These are phyloP conservation scores for Maccullochella peelii DNA, from an alignment of 2,113 vertebrate genomes.

Conservation along the genomic window DNA sequence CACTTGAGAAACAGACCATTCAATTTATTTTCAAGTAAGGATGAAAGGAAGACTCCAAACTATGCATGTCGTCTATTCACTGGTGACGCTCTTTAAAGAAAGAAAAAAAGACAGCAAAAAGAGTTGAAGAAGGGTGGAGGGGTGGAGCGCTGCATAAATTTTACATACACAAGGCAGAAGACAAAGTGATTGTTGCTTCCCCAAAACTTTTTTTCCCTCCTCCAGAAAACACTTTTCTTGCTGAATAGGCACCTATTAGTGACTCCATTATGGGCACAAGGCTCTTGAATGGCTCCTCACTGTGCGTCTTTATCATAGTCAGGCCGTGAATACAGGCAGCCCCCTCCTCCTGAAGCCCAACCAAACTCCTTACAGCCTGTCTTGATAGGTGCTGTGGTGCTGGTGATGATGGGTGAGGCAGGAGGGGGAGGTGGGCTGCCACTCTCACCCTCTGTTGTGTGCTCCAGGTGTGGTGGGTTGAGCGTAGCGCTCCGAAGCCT, in stretches of 20 bases:
- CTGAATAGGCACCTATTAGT: slow-evolving; percentile 89
- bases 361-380: slow-evolving; percentile 74
- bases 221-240: slow-evolving; percentile 86
- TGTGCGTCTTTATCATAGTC: slow-evolving; percentile 86
- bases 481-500: slow-evolving; percentile 79
- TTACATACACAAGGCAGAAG: slow-evolving; percentile 82
- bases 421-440: slow-evolving; percentile 29
- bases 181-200: slow-evolving; percentile 85
- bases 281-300: slow-evolving; percentile 86
- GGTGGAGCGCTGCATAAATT: slow-evolving; percentile 83
- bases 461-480: slow-evolving; percentile 90
- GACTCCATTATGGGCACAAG: slow-evolving; percentile 86
- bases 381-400: slow-evolving; percentile 75
- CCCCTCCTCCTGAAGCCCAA: slow-evolving; percentile 56
- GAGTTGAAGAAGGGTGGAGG: slow-evolving; percentile 59
- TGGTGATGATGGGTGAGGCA: slow-evolving; percentile 69
- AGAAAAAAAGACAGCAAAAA: slow-evolving; percentile 66
- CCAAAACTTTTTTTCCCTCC: slow-evolving; percentile 80
- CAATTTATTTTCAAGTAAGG: slow-evolving; percentile 78
- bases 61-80: slow-evolving; percentile 81
- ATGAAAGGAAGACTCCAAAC: slow-evolving; percentile 84
- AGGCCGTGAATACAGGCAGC: slow-evolving; percentile 76
- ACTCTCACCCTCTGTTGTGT: slow-evolving; percentile 81
- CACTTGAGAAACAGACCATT: slow-evolving; percentile 78
- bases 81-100: slow-evolving; percentile 77